Conservation (phyloP, 2,888 invertebrate genomes). For the Sminthurides aquaticus region DNA sequence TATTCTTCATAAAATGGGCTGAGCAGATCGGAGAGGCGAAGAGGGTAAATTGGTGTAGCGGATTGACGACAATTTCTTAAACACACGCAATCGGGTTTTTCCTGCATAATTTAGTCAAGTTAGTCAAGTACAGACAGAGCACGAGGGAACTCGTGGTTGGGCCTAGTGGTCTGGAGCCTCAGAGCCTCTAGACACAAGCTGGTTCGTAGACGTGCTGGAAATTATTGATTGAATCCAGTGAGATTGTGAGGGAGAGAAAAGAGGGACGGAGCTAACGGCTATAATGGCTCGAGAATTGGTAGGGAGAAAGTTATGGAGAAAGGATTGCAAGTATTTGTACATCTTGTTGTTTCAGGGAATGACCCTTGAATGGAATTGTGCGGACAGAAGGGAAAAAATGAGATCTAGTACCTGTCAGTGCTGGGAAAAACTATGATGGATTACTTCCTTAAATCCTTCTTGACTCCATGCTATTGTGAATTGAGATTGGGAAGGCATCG, state of each 20-base stretch:
- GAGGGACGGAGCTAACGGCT: too few species aligned
- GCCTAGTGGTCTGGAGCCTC: too few species aligned
- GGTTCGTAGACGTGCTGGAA: too few species aligned
- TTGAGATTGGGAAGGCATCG: not conserved
- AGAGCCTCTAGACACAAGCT: too few species aligned
- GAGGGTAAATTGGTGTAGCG: conserved; percentile 5
- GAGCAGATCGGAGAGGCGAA: too few species aligned
- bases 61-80: not conserved
- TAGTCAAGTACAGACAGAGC: not conserved
- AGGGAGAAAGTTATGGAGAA: too few species aligned
- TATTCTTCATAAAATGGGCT: too few species aligned
- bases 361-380: not conserved
- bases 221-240: not conserved
- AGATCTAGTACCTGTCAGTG: conserved; percentile 7
- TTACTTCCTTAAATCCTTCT: conserved; percentile 1
- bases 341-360: not conserved
- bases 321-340: not conserved
- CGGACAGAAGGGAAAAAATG: conserved; percentile 1
- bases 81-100: conserved; percentile 2
- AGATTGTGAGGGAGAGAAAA: too few species aligned
- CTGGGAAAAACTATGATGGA: conserved; percentile 6
- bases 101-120: not conserved
- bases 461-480: not conserved
- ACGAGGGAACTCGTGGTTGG: too few species aligned
- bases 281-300: too few species aligned